Percentiles rank a stretch among this genome's conserved stretches.
Conservation (phyloP, 2,888 invertebrate species). For the Elmis aenea region DNA sequence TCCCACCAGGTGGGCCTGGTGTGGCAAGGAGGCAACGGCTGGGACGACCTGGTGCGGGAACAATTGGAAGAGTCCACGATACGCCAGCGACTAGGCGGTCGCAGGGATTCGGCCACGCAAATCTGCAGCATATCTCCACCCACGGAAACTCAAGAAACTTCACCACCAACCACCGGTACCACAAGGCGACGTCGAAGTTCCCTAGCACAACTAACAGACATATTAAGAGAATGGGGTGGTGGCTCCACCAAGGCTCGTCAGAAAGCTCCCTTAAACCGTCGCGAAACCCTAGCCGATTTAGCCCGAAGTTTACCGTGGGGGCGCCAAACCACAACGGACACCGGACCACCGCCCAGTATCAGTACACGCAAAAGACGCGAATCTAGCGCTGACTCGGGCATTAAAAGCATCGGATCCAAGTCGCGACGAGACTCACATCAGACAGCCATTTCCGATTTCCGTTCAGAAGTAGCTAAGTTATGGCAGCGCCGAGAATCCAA, state of each 20-base stretch:
- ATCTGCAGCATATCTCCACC: conserved; percentile 81
- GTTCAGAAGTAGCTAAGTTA: conserved; percentile 65
- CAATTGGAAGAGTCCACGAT: conserved; percentile 83
- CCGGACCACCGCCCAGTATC: conserved; percentile 43
- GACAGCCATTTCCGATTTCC: conserved; percentile 60
- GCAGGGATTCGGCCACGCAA: conserved; percentile 87
- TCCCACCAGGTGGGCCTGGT: conserved; percentile 91
- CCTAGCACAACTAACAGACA: conserved; percentile 82
- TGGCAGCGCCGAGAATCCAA: conserved; percentile 62
- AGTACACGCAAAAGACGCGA: conserved; percentile 70
- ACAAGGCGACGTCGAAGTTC: conserved; percentile 76
- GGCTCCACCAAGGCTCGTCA: conserved; percentile 54
- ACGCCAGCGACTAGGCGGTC: conserved; percentile 76
- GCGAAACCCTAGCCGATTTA: conserved; percentile 83
- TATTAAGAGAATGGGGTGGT: conserved; percentile 81
- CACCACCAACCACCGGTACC: conserved; percentile 58
- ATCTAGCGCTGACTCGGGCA: conserved; percentile 82
- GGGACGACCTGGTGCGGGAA: conserved; percentile 87
- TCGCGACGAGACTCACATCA: conserved; percentile 69
- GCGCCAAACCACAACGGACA: conserved; percentile 56
- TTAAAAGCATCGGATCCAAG: conserved; percentile 63
- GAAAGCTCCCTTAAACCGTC: conserved; percentile 68
- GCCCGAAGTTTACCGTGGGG: conserved; percentile 82
- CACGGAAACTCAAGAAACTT: conserved; percentile 64
- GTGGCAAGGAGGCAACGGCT: conserved; percentile 92